Conservation (phyloP, 2,113 vertebrate species). For the Holacanthus passer region DNA sequence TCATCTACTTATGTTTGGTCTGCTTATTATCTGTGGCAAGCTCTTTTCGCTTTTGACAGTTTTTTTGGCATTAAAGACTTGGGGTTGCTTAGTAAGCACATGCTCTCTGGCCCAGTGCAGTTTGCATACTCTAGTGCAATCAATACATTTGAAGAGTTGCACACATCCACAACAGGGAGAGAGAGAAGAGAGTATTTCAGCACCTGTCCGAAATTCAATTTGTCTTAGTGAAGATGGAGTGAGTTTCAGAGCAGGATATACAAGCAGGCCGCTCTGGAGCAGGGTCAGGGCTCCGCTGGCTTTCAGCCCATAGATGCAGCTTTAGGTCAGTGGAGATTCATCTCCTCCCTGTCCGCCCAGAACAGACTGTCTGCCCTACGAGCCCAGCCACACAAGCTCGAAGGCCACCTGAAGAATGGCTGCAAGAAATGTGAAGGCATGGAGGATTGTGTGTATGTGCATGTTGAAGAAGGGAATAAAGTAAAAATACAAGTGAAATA, state of each 20-base stretch:
- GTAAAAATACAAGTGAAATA: neutral
- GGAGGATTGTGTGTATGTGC: neutral
- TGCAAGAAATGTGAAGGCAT: slow-evolving; percentile 20
- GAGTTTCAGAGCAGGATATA: slow-evolving; percentile 64
- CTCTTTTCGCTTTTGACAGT: too few relatives aligned
- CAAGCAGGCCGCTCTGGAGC: slow-evolving; percentile 31
- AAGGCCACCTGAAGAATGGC: slow-evolving; percentile 45
- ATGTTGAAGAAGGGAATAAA: neutral
- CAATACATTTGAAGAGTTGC: slow-evolving; percentile 37
- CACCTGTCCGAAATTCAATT: slow-evolving; percentile 66
- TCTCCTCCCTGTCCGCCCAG: slow-evolving; percentile 52
- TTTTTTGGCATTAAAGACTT: neutral
- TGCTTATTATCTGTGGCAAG: too few relatives aligned
- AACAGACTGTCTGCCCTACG: slow-evolving; percentile 41
- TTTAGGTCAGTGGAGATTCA: slow-evolving; percentile 71
- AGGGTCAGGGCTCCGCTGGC: slow-evolving; percentile 46
- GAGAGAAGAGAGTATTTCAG: slow-evolving; percentile 58
- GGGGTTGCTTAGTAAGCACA: slow-evolving; percentile 5
- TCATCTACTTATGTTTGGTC: neutral
- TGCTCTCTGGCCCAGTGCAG: slow-evolving; percentile 10
- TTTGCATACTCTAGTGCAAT: slow-evolving; percentile 37
- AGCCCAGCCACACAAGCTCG: slow-evolving; percentile 27
- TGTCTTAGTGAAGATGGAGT: slow-evolving; percentile 66
- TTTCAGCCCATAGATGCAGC: slow-evolving; percentile 51
- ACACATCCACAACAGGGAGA: slow-evolving; percentile 23